Evolutionary conservation across 2,113 vertebrate genomes (phyloP), one percentile per base, ranked within the genome.

Genomic region (Nibea albiflora): DNA sequence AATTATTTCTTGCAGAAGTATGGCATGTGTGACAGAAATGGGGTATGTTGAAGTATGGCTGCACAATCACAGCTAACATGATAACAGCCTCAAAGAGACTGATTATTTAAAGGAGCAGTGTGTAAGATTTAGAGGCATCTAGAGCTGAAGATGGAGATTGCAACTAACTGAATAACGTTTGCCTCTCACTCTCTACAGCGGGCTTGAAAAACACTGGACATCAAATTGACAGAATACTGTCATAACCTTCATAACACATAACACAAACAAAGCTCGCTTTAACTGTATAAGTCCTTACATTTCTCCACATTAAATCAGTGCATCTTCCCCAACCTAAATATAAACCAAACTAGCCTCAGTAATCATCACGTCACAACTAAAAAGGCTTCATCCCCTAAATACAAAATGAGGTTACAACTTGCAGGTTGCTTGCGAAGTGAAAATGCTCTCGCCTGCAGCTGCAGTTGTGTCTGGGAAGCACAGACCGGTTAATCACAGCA

Each of bases 401-500:
- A 73, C 56, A 84, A 61, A 73, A 24, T 76, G 71, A 16, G 60
- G 64, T 60, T 53, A 74, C 57, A 70, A 68, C n/a, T 20, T 76
- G 54, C 78, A 77, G 70, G 54, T 73, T 81, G 22, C 71, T 62
- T 26, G 20, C 69, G 81, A 73, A 64, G 73, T 47, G 11, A 66
- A 50, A 72, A 80, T 22, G 44, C 58, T 76, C 56, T n/a, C 6
- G 57, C 39, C 74, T 71, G 17, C 35, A 78, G 79, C 70, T 79
- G 71, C 78, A 73, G 68, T 78, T 72, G 62, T 61, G 61, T 84
- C 74, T 85, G 17, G 47, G 50, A 85, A 44, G 24, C 72, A 70
- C 64, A 79, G 70, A 76, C 49, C 65, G 19, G 58, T 73, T 76
- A 57, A 84, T 90, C 76, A 81, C 74, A 85, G 67, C 76, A 50